These are phyloP conservation scores for Ispidina picta DNA, from an alignment of 2,797 vertebrate genomes.

Conservation along the genomic window DNA sequence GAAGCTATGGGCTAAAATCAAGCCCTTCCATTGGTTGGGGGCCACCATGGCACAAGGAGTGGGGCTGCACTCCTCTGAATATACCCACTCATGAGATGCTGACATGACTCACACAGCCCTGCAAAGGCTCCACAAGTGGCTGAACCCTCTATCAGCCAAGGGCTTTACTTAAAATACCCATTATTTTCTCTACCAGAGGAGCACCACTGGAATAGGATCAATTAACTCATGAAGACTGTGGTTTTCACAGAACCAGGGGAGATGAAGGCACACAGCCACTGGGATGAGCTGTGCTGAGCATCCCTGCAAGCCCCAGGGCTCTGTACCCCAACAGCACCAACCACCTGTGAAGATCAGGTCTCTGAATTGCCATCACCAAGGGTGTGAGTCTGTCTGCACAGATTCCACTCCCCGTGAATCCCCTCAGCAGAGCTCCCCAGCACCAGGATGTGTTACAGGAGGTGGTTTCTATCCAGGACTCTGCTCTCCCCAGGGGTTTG, in stretches of 20 bases:
- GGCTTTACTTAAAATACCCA: background rate
- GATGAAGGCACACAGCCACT: fast-evolving
- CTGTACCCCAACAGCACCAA: background rate
- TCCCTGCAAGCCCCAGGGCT: background rate
- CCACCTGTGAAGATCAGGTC: background rate
- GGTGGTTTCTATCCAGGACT: background rate
- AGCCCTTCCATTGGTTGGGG: background rate
- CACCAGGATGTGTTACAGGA: background rate
- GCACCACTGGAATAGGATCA: background rate
- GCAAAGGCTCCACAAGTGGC: fast-evolving
- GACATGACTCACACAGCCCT: fast-evolving
- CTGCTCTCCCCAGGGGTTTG: background rate
- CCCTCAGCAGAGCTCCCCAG: background rate
- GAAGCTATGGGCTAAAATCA: fast-evolving
- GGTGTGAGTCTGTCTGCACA: background rate
- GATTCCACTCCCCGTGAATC: background rate
- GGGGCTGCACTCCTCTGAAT: fast-evolving
- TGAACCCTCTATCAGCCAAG: background rate
- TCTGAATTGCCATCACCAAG: background rate
- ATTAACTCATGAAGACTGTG: background rate
- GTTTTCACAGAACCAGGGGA: background rate
- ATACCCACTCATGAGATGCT: background rate
- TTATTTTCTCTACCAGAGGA: background rate
- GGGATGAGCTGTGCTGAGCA: background rate
- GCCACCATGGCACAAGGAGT: fast-evolving